phyloP scores from a whole-genome alignment of 2,888 invertebrate genomes.

The Cheilosia scutellata region DNA sequence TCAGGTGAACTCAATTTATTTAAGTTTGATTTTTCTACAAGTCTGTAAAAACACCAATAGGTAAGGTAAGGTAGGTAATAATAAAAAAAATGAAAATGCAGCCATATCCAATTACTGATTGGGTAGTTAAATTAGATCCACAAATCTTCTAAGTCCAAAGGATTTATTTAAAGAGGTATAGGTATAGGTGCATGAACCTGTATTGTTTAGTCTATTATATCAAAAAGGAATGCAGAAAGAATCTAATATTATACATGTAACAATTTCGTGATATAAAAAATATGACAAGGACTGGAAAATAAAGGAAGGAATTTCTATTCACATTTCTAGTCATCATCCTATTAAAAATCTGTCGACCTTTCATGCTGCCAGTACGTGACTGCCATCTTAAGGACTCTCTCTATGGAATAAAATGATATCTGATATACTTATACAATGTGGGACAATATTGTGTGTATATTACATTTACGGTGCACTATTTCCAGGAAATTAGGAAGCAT shows the following conservation, averaged over 20 bases:
- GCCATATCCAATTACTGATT: background rate
- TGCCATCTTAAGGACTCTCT: conserved; percentile 27
- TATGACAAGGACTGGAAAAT: conserved; percentile 36
- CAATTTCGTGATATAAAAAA: conserved; percentile 41
- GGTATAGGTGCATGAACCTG: background rate
- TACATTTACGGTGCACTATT: conserved; percentile 28
- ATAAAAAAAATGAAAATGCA: background rate
- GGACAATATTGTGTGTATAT: conserved; percentile 29
- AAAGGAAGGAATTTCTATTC: conserved; percentile 46
- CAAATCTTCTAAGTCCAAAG: background rate
- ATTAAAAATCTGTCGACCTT: conserved; percentile 72
- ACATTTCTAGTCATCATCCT: conserved; percentile 57
- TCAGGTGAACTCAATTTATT: background rate
- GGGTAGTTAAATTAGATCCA: background rate
- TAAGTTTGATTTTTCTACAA: conserved; percentile 14
- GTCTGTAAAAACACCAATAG: background rate
- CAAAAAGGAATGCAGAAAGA: background rate
- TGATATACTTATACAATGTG: conserved; percentile 16
- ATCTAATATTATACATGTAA: conserved; percentile 49
- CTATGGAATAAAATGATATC: conserved; percentile 41
- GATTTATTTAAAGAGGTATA: background rate
- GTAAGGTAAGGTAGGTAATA: background rate
- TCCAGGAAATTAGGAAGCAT: conserved; percentile 40
- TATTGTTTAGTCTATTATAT: conserved; percentile 1
- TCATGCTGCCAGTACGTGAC: conserved; percentile 62